Conservation (phyloP, 2,113 vertebrate species). For the Nasalis larvatus region DNA sequence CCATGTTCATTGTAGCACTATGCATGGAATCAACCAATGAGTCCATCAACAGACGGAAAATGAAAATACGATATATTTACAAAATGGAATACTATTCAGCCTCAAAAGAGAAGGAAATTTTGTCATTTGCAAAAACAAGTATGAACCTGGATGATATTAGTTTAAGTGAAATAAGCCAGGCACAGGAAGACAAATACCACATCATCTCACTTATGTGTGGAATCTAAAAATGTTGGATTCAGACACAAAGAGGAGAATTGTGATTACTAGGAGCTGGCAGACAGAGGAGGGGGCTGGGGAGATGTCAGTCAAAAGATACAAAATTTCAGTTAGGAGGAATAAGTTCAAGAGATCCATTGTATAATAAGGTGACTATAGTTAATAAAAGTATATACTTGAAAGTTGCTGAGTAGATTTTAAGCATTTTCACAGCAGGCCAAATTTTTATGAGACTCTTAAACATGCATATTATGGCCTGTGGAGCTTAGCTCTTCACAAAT, state of each 20-base stretch:
- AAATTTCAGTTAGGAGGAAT: background rate
- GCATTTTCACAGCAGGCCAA: background rate
- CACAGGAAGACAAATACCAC: background rate
- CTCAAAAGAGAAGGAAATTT: background rate
- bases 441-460: background rate
- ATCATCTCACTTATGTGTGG: background rate
- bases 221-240: background rate
- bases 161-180: background rate
- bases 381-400: background rate
- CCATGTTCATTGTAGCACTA: no score
- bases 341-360: background rate
- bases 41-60: background rate
- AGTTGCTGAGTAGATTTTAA: background rate
- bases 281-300: background rate
- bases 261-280: background rate
- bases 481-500: background rate
- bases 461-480: background rate
- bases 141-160: background rate
- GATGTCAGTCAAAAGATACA: background rate
- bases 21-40: background rate
- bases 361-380: background rate
- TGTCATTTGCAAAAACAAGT: background rate
- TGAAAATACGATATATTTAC: background rate
- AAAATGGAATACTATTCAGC: background rate
- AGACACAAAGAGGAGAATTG: background rate